These are phyloP conservation scores for Oceanodroma tethys DNA, from an alignment of 2,113 vertebrate genomes.

Conservation along the genomic window DNA sequence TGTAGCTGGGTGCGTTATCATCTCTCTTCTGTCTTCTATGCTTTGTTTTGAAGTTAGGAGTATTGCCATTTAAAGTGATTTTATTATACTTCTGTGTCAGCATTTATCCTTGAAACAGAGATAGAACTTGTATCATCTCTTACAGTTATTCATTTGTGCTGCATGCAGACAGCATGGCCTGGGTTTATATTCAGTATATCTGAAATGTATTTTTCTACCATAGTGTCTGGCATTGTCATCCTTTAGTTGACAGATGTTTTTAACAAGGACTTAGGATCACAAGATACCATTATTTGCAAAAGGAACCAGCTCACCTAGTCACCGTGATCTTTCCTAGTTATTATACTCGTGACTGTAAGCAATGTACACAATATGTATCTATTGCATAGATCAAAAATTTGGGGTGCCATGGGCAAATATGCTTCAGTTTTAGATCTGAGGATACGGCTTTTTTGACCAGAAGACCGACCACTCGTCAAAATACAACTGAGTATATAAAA, in stretches of 20 bases:
- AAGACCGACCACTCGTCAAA: background rate
- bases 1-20: background rate
- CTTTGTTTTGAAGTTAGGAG: slow-evolving; percentile 25
- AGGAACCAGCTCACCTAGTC: background rate
- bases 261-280: background rate
- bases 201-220: background rate
- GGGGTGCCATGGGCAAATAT: background rate
- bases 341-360: background rate
- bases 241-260: background rate
- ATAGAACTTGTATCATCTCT: background rate
- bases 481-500: background rate
- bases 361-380: no score
- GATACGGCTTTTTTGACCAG: background rate
- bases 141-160: background rate
- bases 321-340: background rate
- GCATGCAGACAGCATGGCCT: background rate
- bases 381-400: background rate
- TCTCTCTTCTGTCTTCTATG: slow-evolving; percentile 1
- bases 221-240: background rate
- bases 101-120: slow-evolving; percentile 32
- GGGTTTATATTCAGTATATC: background rate
- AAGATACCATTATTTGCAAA: background rate
- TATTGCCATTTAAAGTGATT: slow-evolving; percentile 29
- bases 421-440: background rate
- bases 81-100: slow-evolving; percentile 22